Conservation (phyloP, 2,888 invertebrate genomes). For the Parnassius mnemosyne region DNA sequence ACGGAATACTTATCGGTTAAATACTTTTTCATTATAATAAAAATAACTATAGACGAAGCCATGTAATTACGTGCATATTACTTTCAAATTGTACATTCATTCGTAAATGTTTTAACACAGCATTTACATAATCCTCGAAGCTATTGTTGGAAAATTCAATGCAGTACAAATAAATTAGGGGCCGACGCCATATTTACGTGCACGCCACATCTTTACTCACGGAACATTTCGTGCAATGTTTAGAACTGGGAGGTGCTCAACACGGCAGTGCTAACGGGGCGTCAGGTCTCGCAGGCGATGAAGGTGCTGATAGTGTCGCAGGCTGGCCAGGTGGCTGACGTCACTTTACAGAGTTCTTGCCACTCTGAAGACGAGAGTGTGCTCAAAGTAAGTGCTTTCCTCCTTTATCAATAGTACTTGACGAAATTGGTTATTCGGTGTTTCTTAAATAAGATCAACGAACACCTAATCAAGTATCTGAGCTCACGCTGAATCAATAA, state of each 20-base stretch:
- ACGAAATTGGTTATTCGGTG: conserved; percentile 6
- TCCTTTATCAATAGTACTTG: background rate
- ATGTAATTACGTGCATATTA: no score
- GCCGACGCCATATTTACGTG: conserved; percentile 12
- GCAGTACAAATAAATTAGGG: conserved; percentile 15
- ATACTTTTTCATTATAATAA: no score
- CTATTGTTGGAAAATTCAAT: conserved; percentile 5
- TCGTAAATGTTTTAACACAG: background rate
- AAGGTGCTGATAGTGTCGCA: conserved; percentile 97
- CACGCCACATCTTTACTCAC: conserved; percentile 15
- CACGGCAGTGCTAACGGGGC: conserved; percentile 96
- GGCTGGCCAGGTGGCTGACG: conserved; percentile 96
- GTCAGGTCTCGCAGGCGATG: conserved; percentile 96
- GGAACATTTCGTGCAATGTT: conserved; percentile 38
- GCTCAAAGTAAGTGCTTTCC: conserved; percentile 87
- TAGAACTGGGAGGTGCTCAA: conserved; percentile 98
- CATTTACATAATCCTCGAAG: conserved; percentile 17
- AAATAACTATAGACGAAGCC: no score
- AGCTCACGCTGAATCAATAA: background rate
- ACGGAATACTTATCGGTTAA: no score
- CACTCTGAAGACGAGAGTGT: conserved; percentile 97
- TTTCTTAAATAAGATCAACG: background rate
- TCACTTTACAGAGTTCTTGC: conserved; percentile 96
- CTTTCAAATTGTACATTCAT: no score
- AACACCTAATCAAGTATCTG: background rate